Evolutionary conservation across 64 coral and sea anemone species (phyloP), one percentile per base, ranked within the genome.

Genomic region (Hydrozoanthus tunicans): DNA sequence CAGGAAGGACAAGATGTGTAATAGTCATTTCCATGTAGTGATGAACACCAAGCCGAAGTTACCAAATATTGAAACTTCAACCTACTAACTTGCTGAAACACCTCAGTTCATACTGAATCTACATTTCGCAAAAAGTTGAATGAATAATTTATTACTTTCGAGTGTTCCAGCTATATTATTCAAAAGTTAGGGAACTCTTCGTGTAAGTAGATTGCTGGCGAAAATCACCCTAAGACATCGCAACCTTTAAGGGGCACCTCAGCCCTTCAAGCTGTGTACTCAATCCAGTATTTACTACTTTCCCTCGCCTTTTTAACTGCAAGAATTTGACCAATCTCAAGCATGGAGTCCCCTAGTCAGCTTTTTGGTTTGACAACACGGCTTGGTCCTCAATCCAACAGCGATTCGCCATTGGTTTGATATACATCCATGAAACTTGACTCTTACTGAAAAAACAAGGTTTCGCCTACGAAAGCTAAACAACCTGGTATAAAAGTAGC

Each of bases 311-410:
- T 74, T 56, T 51, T 8, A 60, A 17, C 24, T 15, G 68, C 43
- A 88, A 88, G 84, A 88, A 88, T 88, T 88, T 15, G 84, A 88
- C 69, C 59, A 9, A 88, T 88, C 23, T 74, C 5, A 88, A 88
- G 69, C 53, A 88, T n/a, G 84, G 84, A 58, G 67, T 88, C 84
- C 56, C 84, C 84, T 74, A 56, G 68, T 75, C 32, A 32, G 56
- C 20, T 74, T 88, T 72, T 88, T 32, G 17, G 69, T 88, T 59
- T 71, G 56, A 55, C 11, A 59, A 58, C 68, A 27, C 68, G 68
- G 84, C 70, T 73, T 73, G 69, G 68, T 56, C 56, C 55, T 75
- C 11, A 26, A 74, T 88, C 84, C 84, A 73, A 57, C 84, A 73
- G 84, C 84, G 84, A 88, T 57, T n/a, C 56, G 20, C 58, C 79